Conservation (phyloP, 2,113 vertebrate species). For the Myxocyprinus asiaticus region DNA sequence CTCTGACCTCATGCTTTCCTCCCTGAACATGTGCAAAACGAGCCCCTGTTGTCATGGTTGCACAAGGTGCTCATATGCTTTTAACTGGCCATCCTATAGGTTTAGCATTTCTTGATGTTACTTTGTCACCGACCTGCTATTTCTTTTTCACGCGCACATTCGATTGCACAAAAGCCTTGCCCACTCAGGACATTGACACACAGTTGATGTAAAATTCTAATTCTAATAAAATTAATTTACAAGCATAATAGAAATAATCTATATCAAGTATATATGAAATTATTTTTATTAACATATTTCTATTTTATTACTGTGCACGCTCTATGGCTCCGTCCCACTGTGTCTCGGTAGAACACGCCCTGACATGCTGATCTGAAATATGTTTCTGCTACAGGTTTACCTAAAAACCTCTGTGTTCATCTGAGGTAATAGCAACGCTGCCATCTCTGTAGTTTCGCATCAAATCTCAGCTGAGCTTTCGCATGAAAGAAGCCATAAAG, state of each 20-base stretch:
- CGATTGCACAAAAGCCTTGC: background rate
- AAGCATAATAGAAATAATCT: constrained; percentile 52
- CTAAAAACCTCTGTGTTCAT: background rate
- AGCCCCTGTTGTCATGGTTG: constrained; percentile 50
- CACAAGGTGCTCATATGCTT: constrained; percentile 28
- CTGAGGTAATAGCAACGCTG: background rate
- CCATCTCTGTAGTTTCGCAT: constrained; percentile 29
- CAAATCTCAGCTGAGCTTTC: constrained; percentile 3
- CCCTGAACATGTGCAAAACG: constrained; percentile 27
- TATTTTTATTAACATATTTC: constrained; percentile 71
- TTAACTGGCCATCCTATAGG: constrained; percentile 31
- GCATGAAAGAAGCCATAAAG: constrained; percentile 43
- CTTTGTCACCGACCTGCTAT: background rate
- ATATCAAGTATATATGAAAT: constrained; percentile 60
- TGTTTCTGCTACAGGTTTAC: background rate
- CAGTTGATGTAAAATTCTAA: constrained; percentile 54
- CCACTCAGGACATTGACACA: constrained; percentile 67
- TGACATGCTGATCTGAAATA: background rate
- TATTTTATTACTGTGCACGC: constrained; percentile 70
- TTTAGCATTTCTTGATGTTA: constrained; percentile 14
- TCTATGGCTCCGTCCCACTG: constrained; percentile 43
- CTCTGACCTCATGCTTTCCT: constrained; percentile 1
- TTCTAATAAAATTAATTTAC: constrained; percentile 42
- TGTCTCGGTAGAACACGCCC: constrained; percentile 3
- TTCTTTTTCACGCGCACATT: background rate